Base-by-base conservation (phyloP, 2,113 vertebrate species). In the Ceyx margarethae region DNA sequence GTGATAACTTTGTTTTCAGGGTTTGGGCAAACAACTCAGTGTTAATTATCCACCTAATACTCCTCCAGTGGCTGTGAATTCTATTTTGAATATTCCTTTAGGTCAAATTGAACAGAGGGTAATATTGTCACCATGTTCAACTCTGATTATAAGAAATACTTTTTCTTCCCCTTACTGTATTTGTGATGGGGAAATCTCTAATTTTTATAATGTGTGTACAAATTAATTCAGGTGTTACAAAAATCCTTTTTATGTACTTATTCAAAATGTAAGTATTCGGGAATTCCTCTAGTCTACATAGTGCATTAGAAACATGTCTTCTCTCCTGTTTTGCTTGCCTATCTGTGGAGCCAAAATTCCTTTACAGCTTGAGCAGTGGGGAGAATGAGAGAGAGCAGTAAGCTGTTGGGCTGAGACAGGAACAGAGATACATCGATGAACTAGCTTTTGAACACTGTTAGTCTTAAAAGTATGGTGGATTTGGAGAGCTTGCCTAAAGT, bases 401-500 rank as follows among this genome's bases (percentile, higher is more conserved):
- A 57, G 3, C 15, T 77, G 20, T 42, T 79, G 6, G 0, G 0
- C n/a, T 79, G 58, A 57, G 50, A 4, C 22, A 62, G 26, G 25
- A 76, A 43, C 33, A 67, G 57, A 33, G 23, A 31, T 3, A 3
- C 1, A 0, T 21, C 33, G 16, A 51, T 71, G 43, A 67, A 18
- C 15, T 42, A 37, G 5, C 14, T 79, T 64, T 53, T 72, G n/a
- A 79, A 73, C 8, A 58, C 7, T 31, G 20, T 82, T 51, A n/a
- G 19, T 72, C 6, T 16, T 67, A 33, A 31, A 75, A 85, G 54
- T 50, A 19, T 31, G 17, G 3, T 68, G n/a, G 12, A 3, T 84
- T 94, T 83, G 37, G 23, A 89, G 26, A 86, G 9, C 26, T 80
- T 77, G 28, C 60, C 69, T 85, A 28, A 68, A 85, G 35, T 46